Evolutionary conservation across 2,888 invertebrate species (phyloP), one percentile per base, ranked within the genome.

Genomic region (Sphaerophoria rueppellii): DNA sequence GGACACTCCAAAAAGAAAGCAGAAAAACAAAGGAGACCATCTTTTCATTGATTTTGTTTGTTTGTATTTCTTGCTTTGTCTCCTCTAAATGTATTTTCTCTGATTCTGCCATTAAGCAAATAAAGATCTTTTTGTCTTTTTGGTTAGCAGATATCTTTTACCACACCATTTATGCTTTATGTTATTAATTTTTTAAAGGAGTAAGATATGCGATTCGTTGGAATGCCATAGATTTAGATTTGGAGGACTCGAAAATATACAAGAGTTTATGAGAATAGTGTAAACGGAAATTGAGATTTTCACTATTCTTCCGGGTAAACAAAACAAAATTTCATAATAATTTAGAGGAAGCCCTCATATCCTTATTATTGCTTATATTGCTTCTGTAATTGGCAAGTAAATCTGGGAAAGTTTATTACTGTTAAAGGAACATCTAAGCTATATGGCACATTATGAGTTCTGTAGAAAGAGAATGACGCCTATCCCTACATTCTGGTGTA

Each of bases 111-210:
- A 80, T 80, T 75, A 71, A 65, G 57, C 58, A 57, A 70, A 71
- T 75, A 70, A 70, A 24, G 75, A 50, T 52, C 70, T 81, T 70
- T 24, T 24, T 55, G 43, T 75, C 37, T 32, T 46, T 43, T 67
- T 67, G 40, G 52, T 40, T 67, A 65, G 43, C 61, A 70, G 70
- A 75, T 75, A 70, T 65, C 80, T 58, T 65, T 81, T 81, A 75
- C 63, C 52, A 75, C 63, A 75, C 63, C 63, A 67, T 63, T 80
- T 80, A 63, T 71, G 71, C 75, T 75, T 74, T 79, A 61, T 70
- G 70, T 80, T 55, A 74, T 80, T 80, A 79, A 74, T 24, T 74
- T 80, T 57, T 37, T 61, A 9, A 48, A 48, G 24, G 43, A 55
- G 61, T 43, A 7, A 24, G 24, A 2, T 70, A 11, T 74, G 54